phyloP scores from a whole-genome alignment of 2,888 invertebrate species.

The Aleiodes testaceus region DNA sequence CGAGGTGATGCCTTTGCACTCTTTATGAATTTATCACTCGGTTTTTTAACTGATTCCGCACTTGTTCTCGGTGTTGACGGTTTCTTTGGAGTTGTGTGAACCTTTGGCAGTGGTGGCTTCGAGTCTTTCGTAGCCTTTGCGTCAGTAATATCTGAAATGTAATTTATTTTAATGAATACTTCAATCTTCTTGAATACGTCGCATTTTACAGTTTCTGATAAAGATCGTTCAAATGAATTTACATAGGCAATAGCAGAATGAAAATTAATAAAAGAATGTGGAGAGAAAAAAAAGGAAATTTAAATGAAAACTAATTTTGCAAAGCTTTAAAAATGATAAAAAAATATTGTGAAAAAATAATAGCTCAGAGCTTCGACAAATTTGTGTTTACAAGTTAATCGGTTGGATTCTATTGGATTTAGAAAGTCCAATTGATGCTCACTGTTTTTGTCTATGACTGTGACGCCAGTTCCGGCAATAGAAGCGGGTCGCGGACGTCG shows the following conservation, averaged over 20 bases:
- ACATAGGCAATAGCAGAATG: constrained; percentile 62
- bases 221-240: constrained; percentile 57
- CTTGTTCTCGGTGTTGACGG: constrained; percentile 61
- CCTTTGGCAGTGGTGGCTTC: constrained; percentile 79
- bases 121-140: constrained; percentile 75
- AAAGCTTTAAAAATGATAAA: constrained; percentile 11
- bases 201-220: constrained; percentile 46
- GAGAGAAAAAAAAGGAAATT: constrained; percentile 49
- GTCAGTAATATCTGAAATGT: constrained; percentile 64
- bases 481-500: constrained; percentile 86
- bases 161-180: constrained; percentile 33
- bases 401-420: not conserved
- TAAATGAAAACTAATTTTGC: constrained; percentile 32
- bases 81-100: constrained; percentile 73
- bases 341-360: constrained; percentile 32
- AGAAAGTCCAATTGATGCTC: constrained; percentile 65
- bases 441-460: constrained; percentile 74
- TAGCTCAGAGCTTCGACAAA: not conserved
- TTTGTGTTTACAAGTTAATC: constrained; percentile 1
- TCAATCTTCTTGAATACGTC: not conserved
- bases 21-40: constrained; percentile 65
- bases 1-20: constrained; percentile 72
- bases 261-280: constrained; percentile 42
- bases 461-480: constrained; percentile 89
- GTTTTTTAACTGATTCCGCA: constrained; percentile 59